Conservation (phyloP, 2,113 vertebrate genomes). For the Lophochroa leadbeateri region DNA sequence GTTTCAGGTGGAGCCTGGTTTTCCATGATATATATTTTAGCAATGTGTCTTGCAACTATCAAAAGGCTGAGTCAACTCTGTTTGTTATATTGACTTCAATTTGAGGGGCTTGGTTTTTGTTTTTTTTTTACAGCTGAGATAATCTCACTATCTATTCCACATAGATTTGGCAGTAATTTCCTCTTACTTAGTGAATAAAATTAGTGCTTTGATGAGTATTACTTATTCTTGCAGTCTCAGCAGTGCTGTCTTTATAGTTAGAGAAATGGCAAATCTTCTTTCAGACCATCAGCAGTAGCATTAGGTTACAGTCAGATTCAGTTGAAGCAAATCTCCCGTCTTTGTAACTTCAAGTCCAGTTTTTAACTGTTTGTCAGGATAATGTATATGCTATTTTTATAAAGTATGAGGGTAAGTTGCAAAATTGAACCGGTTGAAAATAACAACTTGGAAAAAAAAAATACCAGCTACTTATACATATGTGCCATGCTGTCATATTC, state of each 20-base stretch:
- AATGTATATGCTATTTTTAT: not conserved
- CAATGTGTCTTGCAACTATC: not conserved
- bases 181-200: slow-evolving; percentile 24
- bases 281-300: not conserved
- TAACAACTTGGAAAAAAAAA: not conserved
- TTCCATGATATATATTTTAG: not conserved
- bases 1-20: not conserved
- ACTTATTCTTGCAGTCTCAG: slow-evolving; percentile 33
- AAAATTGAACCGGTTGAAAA: slow-evolving; percentile 3
- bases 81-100: not conserved
- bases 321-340: not conserved
- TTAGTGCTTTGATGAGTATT: slow-evolving; percentile 3
- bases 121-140: not conserved
- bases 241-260: not conserved
- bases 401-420: not conserved
- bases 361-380: not conserved
- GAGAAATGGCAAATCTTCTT: slow-evolving; percentile 35
- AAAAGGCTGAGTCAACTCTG: not conserved
- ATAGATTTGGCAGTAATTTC: not conserved
- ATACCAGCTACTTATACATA: not conserved
- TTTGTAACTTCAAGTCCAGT: not conserved
- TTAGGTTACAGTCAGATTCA: not conserved
- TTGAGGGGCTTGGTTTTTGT: not conserved
- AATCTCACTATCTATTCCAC: not conserved
- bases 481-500: not conserved